Evolutionary conservation across 2,888 invertebrate genomes (phyloP).

Genomic region (Cacoxenus indagator): DNA sequence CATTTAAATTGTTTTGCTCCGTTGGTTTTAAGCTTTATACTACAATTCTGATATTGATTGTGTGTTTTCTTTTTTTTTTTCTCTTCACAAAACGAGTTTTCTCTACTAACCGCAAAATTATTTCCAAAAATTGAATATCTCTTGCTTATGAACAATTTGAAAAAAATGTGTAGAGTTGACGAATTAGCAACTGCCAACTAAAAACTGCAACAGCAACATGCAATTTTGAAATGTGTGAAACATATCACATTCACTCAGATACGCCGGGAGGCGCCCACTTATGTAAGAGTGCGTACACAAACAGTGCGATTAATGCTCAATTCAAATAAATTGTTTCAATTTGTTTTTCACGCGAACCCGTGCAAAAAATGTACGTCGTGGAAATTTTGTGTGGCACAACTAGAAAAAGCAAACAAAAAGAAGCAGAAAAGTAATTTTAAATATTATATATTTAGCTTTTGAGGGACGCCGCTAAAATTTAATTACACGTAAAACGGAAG

Average conservation of each 20-base stretch:
- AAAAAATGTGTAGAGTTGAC: too few species aligned
- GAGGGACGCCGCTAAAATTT: neutral
- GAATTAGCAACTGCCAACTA: neutral
- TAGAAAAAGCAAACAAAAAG: neutral
- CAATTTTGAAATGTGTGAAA: neutral
- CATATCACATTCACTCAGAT: neutral
- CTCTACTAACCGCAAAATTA: neutral
- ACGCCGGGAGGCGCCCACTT: neutral
- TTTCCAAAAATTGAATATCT: neutral
- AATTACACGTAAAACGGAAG: neutral
- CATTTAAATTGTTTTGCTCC: neutral
- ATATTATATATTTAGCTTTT: neutral
- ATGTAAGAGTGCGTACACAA: neutral
- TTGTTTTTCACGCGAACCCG: neutral
- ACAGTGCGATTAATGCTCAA: slow-evolving; percentile 29
- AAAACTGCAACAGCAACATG: neutral
- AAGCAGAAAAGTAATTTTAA: neutral
- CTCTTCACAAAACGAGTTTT: neutral
- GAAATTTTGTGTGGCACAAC: neutral
- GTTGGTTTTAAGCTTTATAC: neutral
- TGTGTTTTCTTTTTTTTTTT: slow-evolving; percentile 42
- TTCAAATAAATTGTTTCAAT: slow-evolving; percentile 50
- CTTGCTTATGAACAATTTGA: neutral
- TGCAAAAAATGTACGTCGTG: neutral
- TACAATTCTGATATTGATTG: too few species aligned